These are phyloP conservation scores for Gallinago paraguaiae DNA, from an alignment of 2,113 vertebrate species.

Conservation along the genomic window DNA sequence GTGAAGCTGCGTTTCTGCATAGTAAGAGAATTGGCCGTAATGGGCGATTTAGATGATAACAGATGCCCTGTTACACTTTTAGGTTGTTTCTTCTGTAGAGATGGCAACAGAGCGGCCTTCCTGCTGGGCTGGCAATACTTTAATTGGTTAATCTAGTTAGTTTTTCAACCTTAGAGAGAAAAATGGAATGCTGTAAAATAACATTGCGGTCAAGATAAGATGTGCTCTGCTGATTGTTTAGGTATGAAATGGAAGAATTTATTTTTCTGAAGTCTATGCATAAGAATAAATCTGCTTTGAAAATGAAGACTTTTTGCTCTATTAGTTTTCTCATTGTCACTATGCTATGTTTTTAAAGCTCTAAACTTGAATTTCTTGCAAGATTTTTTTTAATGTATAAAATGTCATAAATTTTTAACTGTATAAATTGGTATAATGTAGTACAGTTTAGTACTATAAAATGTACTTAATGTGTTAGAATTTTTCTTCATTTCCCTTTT, in stretches of 20 bases:
- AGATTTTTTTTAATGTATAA: not conserved
- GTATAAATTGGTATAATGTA: not conserved
- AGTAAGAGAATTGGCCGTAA: not conserved
- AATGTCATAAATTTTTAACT: not conserved
- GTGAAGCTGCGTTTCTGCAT: not conserved
- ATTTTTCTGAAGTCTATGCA: not conserved
- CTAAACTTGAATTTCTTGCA: not conserved
- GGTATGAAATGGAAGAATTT: not conserved
- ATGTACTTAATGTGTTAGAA: not conserved
- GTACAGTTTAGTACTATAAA: not conserved
- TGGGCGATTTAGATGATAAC: fast-evolving
- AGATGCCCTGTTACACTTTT: not conserved
- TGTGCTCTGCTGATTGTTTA: not conserved
- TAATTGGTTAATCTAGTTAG: not conserved
- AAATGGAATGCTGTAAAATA: not conserved
- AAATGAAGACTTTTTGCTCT: not conserved
- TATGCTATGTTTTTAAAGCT: not conserved
- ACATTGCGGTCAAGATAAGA: not conserved
- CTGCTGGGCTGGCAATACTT: not conserved
- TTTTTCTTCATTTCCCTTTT: not conserved
- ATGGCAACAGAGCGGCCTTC: not conserved
- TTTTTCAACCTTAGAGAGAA: not conserved
- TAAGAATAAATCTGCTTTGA: not conserved
- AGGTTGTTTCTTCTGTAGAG: not conserved
- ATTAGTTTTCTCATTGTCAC: not conserved